Base-by-base conservation (phyloP, 2,888 invertebrate species). In the Diarsia brunnea region DNA sequence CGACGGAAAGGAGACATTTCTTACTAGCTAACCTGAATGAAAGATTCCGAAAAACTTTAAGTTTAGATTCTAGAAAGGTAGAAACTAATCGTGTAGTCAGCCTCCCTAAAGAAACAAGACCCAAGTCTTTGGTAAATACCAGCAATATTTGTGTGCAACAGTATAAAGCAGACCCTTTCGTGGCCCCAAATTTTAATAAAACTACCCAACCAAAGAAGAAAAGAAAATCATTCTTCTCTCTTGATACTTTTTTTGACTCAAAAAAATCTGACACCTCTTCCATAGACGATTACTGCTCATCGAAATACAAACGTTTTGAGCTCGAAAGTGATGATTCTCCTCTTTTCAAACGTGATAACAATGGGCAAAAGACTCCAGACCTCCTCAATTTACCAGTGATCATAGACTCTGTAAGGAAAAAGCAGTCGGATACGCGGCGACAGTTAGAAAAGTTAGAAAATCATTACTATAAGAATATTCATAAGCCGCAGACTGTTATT, bases 271-370 rank as follows among this genome's bases (percentile, higher is more conserved):
- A 96, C 78, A 94, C 95, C 3, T 96, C 97, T 27, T 96, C 97
- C 0, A 91, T 96, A 76, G 97, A 97, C 79, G 97, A 97, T 84
- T 97, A 95, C 77, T 96, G 95, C 80, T 97, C 97, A 0, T 97
- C 97, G 0, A 97, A 97, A 90, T 97, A 97, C 85, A 96, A 96
- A 82, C 93, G 96, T 27, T 97, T 97, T 78, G 96, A 97, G 81
- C 89, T 96, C 21, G 97, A 97, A 89, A 95, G 96, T 73, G 96
- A 96, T 82, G 97, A 97, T 80, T 96, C 96, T 21, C 97, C 97
- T 27, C 75, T 96, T 27, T 96, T 97, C 79, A 93, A 93, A 84
- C 90, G 95, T 38, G 95, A 95, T 4, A 89, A 90, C 12, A 91
- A 91, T 27, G 90, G 88, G 55, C 95, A 94, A 82, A 95, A 92